Percentiles rank a stretch among this genome's conserved stretches.
phyloP scores from a whole-genome alignment of 2,797 vertebrate genomes.

The Chanos chanos region DNA sequence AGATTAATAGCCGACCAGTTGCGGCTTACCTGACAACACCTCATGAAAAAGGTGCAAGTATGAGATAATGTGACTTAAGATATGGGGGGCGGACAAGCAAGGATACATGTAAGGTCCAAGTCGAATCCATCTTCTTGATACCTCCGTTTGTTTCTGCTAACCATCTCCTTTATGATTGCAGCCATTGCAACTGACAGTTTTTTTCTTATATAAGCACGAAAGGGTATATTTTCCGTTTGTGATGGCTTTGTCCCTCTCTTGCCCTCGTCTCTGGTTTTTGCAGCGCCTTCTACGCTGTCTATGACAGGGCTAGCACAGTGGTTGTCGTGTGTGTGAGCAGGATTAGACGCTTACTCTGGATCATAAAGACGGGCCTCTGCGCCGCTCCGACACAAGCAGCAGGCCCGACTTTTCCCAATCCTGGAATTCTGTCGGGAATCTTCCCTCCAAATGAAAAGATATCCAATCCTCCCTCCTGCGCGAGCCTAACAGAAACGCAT shows the following conservation, averaged over 20 bases:
- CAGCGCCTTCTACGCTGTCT: slow-evolving; percentile 51
- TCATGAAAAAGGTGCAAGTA: not conserved
- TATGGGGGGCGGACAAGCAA: no score
- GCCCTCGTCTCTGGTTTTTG: slow-evolving; percentile 40
- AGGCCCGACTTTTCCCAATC: slow-evolving; percentile 75
- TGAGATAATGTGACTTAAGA: not conserved
- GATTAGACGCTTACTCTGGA: slow-evolving; percentile 76
- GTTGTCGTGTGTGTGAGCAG: slow-evolving; percentile 51
- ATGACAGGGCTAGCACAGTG: slow-evolving; percentile 46
- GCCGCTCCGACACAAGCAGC: slow-evolving; percentile 69
- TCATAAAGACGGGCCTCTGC: slow-evolving; percentile 75
- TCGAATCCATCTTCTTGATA: slow-evolving; percentile 99
- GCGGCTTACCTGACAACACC: not conserved
- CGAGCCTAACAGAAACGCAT: slow-evolving; percentile 45
- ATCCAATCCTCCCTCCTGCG: slow-evolving; percentile 60
- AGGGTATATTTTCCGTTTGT: not conserved
- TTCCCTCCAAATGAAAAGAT: slow-evolving; percentile 57
- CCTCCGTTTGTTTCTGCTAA: slow-evolving; percentile 99
- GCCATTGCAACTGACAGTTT: slow-evolving; percentile 89
- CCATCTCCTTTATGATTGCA: slow-evolving; percentile 98
- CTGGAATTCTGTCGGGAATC: slow-evolving; percentile 60
- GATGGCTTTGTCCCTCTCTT: slow-evolving; percentile 41
- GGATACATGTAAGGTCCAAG: slow-evolving; percentile 99
- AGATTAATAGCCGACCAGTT: no score
- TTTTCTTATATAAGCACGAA: not conserved